Conservation (phyloP, 2,888 invertebrate species). For the Microctonus brassicae region DNA sequence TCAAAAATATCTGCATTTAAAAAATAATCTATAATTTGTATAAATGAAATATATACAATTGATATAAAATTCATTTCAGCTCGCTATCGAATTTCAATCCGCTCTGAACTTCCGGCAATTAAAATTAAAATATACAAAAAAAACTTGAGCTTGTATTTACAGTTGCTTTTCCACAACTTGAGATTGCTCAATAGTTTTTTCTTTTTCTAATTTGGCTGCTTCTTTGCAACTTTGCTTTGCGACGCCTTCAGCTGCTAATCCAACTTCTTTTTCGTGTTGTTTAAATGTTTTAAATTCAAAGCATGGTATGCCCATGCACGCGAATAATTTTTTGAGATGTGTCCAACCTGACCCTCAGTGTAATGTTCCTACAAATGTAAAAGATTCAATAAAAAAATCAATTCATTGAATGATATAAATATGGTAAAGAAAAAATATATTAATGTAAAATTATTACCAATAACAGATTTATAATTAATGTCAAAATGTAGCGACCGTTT, state of each 20-base stretch:
- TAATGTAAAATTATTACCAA: not conserved
- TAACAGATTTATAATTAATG: not conserved
- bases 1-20: no score
- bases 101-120: no score
- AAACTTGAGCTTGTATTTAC: not conserved
- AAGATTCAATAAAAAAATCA: not conserved
- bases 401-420: not conserved
- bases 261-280: constrained; percentile 24
- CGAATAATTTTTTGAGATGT: constrained; percentile 16
- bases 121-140: no score
- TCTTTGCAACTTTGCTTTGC: constrained; percentile 21
- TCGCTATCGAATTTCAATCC: not conserved
- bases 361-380: constrained; percentile 15
- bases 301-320: constrained; percentile 6
- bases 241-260: constrained; percentile 17
- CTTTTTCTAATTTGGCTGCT: constrained; percentile 5
- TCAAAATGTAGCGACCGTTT: no score
- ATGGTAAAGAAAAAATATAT: not conserved
- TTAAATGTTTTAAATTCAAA: constrained; percentile 5
- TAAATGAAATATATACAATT: not conserved
- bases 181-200: constrained; percentile 6
- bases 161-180: not conserved
- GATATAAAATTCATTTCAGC: not conserved
- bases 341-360: constrained; percentile 23
- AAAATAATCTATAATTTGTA: no score